Percentiles rank a stretch among this genome's conserved stretches.
Evolutionary conservation across 2,113 vertebrate species (phyloP).

Genomic region (Myodes glareolus): DNA sequence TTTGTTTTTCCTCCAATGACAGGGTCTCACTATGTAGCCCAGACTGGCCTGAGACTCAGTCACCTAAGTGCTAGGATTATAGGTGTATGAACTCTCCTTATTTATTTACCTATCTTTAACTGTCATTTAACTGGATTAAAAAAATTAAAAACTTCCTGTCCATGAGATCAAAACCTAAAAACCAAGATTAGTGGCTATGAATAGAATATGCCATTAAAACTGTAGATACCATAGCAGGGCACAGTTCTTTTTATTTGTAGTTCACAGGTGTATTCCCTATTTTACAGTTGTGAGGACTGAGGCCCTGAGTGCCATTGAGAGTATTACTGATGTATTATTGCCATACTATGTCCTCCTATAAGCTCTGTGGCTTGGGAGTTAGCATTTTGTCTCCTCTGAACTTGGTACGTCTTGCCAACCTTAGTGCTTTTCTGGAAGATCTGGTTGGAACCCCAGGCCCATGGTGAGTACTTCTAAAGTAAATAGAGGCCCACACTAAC

Average conservation of each 20-base stretch:
- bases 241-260: not conserved
- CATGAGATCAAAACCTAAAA: constrained; percentile 28
- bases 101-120: not conserved
- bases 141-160: not conserved
- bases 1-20: not conserved
- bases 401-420: not conserved
- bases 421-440: constrained; percentile 7
- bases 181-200: not conserved
- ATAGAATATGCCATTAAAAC: not conserved
- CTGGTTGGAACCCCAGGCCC: not conserved
- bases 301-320: not conserved
- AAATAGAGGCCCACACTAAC: not conserved
- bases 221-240: not conserved
- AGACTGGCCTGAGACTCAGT: not conserved
- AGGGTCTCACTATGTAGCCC: not conserved
- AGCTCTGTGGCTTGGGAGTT: not conserved
- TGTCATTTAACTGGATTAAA: constrained; percentile 32
- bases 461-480: not conserved
- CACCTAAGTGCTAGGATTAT: not conserved
- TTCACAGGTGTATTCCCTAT: not conserved
- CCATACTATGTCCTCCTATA: not conserved
- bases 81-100: not conserved
- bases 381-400: constrained; percentile 25
- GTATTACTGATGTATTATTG: not conserved
- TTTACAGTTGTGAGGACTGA: not conserved